Evolutionary conservation across 2,888 invertebrate species (phyloP), one percentile per base, ranked within the genome.

Genomic region (Rhyacophila evoluta): DNA sequence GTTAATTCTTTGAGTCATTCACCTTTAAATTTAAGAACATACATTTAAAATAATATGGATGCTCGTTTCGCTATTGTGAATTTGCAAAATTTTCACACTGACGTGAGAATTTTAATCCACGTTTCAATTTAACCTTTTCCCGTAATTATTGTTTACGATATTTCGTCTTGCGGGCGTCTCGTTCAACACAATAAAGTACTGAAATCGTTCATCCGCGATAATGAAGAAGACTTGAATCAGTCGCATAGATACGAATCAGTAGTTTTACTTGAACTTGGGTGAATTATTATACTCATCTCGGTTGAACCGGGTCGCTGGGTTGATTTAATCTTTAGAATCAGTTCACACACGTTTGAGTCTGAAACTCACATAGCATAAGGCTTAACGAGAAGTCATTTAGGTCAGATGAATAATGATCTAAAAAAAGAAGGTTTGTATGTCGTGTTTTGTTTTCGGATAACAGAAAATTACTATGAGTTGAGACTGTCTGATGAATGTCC

Each of bases 401-500:
- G 55, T 19, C 55, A 55, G 15, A 55, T 8, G 55, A 55, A 55
- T 55, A 55, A 55, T 12, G 55, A 55, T 19, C 15, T 55, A 12
- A 25, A 55, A 55, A 55, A 25, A 19, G 8, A 55, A 55, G 55
- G 25, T 55, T 55, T 25, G 5, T 55, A 8, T 55, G 55, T 19
- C 25, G 55, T 19, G 33, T 74, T 69, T 80, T 27, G 33, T 71
- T 68, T 70, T 71, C 78, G 25, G 74, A 72, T 70, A 70, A 55
- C 77, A 39, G 67, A 29, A 25, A 37, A 33, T 29, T 33, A 15
- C 15, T 29, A 41, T 15, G 2, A 15, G 41, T 41, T 41, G 41
- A n/a, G n/a, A n/a, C n/a, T n/a, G n/a, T n/a, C n/a, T n/a, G n/a
- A n/a, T n/a, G n/a, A n/a, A n/a, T n/a, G n/a, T n/a, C n/a, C n/a